Evolutionary conservation across 2,113 vertebrate genomes (phyloP).

Genomic region (Zosterops borbonicus): DNA sequence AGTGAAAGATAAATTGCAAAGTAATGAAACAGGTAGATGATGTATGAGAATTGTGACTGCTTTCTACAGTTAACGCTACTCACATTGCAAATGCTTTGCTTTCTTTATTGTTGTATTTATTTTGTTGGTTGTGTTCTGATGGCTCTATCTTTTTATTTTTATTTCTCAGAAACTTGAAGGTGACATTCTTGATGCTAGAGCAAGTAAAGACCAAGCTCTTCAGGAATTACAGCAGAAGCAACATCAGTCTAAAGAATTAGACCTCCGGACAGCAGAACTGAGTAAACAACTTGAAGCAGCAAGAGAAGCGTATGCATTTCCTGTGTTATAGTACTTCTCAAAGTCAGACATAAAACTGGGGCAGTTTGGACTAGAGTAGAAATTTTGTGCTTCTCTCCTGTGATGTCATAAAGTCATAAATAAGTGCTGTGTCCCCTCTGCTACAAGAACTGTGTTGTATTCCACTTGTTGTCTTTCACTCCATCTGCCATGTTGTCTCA

Average conservation of each 20-base stretch:
- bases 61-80: neutral
- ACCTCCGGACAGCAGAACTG: constrained; percentile 80
- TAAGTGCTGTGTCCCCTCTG: neutral
- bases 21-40: neutral
- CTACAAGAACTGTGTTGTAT: neutral
- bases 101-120: neutral
- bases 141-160: constrained; percentile 16
- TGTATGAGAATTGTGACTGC: neutral
- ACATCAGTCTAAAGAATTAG: constrained; percentile 78
- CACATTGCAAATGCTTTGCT: neutral
- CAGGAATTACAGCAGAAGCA: constrained; percentile 81
- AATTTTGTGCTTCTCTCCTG: neutral
- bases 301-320: constrained; percentile 83
- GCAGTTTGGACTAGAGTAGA: neutral
- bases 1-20: neutral
- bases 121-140: neutral
- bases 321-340: neutral
- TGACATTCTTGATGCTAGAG: constrained; percentile 79
- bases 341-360: neutral
- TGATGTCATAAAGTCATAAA: neutral
- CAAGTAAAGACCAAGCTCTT: constrained; percentile 80
- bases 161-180: constrained; percentile 87
- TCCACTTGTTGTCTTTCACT: neutral
- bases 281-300: constrained; percentile 80
- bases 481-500: neutral